phyloP scores from a whole-genome alignment of 2,888 invertebrate genomes.

The Scelioninae gen. 2 region DNA sequence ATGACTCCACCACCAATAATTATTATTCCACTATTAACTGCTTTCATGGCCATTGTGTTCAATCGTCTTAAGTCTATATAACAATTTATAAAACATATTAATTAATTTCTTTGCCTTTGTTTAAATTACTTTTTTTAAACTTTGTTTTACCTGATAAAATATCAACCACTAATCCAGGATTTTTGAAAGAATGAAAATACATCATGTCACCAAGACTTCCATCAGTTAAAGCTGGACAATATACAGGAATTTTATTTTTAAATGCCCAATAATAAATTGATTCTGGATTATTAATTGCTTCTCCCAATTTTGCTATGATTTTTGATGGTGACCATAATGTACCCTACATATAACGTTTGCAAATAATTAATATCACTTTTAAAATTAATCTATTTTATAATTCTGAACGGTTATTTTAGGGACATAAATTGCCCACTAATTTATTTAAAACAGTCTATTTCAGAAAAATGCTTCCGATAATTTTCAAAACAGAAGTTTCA shows the following conservation, averaged over 20 bases:
- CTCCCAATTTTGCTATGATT: slow-evolving; percentile 89
- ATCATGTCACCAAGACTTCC: slow-evolving; percentile 99
- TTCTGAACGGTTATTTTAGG: no score
- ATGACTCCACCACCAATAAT: slow-evolving; percentile 96
- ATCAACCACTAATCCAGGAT: slow-evolving; percentile 94
- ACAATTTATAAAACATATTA: background rate
- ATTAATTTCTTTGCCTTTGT: background rate
- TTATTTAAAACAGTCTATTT: no score
- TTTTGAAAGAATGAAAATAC: slow-evolving; percentile 96
- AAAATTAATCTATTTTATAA: no score
- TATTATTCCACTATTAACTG: slow-evolving; percentile 95
- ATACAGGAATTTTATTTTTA: slow-evolving; percentile 97
- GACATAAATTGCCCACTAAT: no score
- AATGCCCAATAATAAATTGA: slow-evolving; percentile 99
- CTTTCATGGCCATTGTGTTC: slow-evolving; percentile 95
- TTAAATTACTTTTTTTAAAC: background rate
- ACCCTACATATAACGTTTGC: slow-evolving; percentile 71
- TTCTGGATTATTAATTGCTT: slow-evolving; percentile 90
- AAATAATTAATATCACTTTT: background rate
- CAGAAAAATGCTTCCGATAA: no score
- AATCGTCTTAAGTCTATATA: slow-evolving; percentile 85
- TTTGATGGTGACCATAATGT: slow-evolving; percentile 94
- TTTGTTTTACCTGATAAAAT: slow-evolving; percentile 84
- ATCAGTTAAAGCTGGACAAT: slow-evolving; percentile 98
- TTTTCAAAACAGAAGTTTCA: no score